Conservation (phyloP, 2,113 vertebrate genomes). For the Grantiella picta region DNA sequence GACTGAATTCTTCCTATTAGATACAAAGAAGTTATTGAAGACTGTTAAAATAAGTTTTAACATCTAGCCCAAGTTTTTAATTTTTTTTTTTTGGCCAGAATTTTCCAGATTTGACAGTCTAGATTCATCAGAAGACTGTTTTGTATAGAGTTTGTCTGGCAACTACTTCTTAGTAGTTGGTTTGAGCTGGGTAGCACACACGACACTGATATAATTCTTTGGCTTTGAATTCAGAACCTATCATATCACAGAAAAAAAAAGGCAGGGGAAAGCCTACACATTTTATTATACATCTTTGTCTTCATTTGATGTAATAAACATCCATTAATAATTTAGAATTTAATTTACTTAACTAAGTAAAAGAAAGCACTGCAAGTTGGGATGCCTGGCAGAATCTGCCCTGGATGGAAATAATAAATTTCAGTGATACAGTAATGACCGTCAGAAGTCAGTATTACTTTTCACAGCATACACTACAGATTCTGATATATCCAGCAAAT, state of each 20-base stretch:
- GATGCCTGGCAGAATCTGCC: background rate
- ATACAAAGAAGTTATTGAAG: background rate
- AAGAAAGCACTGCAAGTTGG: background rate
- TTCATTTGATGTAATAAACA: background rate
- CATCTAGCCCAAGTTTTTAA: background rate
- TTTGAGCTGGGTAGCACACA: background rate
- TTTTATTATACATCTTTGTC: background rate
- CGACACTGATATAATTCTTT: background rate
- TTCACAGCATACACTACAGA: background rate
- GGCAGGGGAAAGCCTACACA: rapidly evolving
- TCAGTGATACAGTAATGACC: background rate
- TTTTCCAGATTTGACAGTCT: background rate
- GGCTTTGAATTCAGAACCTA: background rate
- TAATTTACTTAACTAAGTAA: background rate
- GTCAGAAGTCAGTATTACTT: background rate
- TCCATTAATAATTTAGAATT: background rate
- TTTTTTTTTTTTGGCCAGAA: background rate
- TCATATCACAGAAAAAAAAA: background rate
- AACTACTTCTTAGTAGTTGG: background rate
- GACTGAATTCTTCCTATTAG: background rate
- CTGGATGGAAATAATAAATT: background rate
- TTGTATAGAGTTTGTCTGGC: background rate
- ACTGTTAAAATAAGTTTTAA: background rate
- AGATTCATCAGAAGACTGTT: background rate
- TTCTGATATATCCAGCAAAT: background rate